phyloP scores from a whole-genome alignment of 2,888 invertebrate genomes.

The Megaustenia siamemsis region DNA sequence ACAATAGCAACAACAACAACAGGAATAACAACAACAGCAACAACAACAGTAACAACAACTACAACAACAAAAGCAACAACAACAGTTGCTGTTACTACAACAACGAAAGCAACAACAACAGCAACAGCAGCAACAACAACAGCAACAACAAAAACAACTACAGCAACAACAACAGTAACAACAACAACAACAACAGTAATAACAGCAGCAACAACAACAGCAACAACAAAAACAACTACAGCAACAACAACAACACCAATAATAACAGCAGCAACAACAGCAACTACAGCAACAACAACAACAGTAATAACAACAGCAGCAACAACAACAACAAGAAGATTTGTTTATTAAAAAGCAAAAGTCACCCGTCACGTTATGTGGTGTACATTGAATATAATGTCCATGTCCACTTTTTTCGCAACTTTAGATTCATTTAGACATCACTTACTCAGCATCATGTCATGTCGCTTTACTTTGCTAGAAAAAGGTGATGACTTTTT shows the following conservation, averaged over 20 bases:
- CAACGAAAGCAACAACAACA: constrained; percentile 13
- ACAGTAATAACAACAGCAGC: background rate
- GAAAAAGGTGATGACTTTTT: no score
- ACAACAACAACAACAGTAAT: constrained; percentile 27
- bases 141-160: constrained; percentile 16
- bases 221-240: background rate
- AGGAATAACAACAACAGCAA: constrained; percentile 1
- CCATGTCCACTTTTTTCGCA: no score
- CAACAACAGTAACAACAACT: background rate
- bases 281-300: background rate
- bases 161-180: constrained; percentile 22
- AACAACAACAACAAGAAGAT: background rate
- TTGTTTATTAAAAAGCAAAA: background rate
- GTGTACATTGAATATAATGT: no score
- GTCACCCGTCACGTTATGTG: background rate
- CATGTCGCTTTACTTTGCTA: no score
- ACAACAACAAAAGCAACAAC: constrained; percentile 6
- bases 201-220: constrained; percentile 17
- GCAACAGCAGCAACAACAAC: constrained; percentile 4
- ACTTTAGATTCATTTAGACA: no score
- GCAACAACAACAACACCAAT: background rate
- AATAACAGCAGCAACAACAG: background rate
- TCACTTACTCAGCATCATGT: no score
- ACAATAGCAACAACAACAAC: background rate
- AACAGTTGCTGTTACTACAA: background rate